Percentiles rank a stretch among this genome's conserved stretches.
Conservation (phyloP, 2,888 invertebrate species). For the Noctua janthina region DNA sequence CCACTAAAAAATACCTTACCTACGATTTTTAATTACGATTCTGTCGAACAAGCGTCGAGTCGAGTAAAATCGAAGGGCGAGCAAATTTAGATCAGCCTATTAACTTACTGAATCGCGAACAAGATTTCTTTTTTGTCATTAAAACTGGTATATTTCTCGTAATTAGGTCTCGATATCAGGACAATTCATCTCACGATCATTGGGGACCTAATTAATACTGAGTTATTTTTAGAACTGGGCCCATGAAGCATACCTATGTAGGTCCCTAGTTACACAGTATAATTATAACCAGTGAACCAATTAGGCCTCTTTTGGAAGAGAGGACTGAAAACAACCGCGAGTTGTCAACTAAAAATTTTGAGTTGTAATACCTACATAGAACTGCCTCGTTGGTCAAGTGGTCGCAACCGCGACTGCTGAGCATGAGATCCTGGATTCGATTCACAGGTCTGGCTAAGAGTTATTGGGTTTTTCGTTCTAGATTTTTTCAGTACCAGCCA, state of each 20-base stretch:
- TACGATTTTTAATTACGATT: conserved; percentile 38
- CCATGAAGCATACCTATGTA: conserved; percentile 14
- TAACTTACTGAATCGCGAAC: conserved; percentile 30
- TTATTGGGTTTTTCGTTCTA: too few species aligned
- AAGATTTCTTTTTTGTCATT: conserved; percentile 43
- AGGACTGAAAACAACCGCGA: not conserved
- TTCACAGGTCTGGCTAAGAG: too few species aligned
- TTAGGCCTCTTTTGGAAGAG: not conserved
- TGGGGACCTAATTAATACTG: conserved; percentile 65
- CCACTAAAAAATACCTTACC: conserved; percentile 23
- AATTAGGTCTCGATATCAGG: conserved; percentile 65
- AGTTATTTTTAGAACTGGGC: conserved; percentile 62
- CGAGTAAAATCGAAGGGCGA: conserved; percentile 23
- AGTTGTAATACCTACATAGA: not conserved
- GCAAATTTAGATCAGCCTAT: conserved; percentile 46
- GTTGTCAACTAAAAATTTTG: not conserved
- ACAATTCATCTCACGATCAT: conserved; percentile 69
- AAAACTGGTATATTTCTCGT: conserved; percentile 65
- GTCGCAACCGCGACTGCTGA: too few species aligned
- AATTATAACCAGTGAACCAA: not conserved
- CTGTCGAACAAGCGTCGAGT: not conserved
- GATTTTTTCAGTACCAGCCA: too few species aligned
- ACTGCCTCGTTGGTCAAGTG: too few species aligned
- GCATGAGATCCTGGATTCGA: too few species aligned
- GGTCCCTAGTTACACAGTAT: not conserved